Evolutionary conservation across 1,140 invertebrate genomes (phyloP).

Genomic region (Drosophila saltans): DNA sequence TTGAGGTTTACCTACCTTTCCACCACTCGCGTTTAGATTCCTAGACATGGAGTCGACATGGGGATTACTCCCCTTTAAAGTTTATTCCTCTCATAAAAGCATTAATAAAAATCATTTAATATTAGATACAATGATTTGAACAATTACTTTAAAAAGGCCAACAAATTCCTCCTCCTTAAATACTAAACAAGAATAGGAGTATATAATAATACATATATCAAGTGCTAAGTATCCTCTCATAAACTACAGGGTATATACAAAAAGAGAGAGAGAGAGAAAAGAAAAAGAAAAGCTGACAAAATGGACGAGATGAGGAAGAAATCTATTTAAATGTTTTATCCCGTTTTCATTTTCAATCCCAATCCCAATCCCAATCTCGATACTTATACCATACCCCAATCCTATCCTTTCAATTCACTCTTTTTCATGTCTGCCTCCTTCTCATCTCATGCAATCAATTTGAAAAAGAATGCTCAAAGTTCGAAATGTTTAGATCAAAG

Average conservation of each 20-base stretch:
- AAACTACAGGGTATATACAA: not conserved
- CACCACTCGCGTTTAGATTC: not conserved
- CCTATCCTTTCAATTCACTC: not conserved
- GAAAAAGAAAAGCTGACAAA: slow-evolving; percentile 9
- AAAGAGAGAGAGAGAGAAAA: not conserved
- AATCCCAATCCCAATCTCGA: not conserved
- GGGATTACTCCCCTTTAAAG: not conserved
- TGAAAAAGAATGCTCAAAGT: slow-evolving; percentile 26
- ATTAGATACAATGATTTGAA: no score
- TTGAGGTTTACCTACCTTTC: slow-evolving; percentile 33
- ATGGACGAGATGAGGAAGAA: slow-evolving; percentile 25
- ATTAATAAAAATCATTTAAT: no score
- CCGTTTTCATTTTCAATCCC: not conserved
- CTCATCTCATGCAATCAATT: slow-evolving; percentile 13
- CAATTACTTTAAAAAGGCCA: no score
- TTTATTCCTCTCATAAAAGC: no score
- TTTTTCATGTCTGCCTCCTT: not conserved
- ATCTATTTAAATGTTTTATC: slow-evolving; percentile 45
- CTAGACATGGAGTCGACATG: not conserved
- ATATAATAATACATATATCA: not conserved
- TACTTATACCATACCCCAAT: not conserved
- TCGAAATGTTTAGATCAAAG: slow-evolving; percentile 44
- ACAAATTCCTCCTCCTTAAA: no score
- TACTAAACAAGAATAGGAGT: no score
- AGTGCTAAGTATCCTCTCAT: not conserved